These are phyloP conservation scores for Anneissia japonica DNA, from an alignment of 35 echinoderm and acorn worm species.

Conservation along the genomic window DNA sequence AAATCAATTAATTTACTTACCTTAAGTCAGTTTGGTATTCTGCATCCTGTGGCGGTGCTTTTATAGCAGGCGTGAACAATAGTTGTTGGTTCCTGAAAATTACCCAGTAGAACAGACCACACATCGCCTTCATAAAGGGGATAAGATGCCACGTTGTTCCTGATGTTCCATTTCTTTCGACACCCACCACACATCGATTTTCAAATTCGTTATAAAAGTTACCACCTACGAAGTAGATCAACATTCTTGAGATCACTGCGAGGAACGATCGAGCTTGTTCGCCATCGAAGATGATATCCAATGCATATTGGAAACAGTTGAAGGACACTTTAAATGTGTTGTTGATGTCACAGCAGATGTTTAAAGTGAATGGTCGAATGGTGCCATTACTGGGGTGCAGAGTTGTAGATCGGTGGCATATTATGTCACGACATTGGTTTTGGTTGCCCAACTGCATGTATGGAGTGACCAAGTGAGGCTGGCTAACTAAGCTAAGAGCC, in stretches of 20 bases:
- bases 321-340: background rate
- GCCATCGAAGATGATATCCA: background rate
- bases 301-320: background rate
- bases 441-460: too few species aligned
- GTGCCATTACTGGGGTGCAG: too few species aligned
- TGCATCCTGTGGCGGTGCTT: too few species aligned
- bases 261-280: background rate
- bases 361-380: too few species aligned
- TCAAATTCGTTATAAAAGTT: background rate
- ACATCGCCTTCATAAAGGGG: background rate
- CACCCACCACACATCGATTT: background rate
- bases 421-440: too few species aligned
- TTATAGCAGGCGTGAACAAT: background rate
- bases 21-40: too few species aligned
- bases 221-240: background rate
- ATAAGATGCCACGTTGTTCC: background rate
- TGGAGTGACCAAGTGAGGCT: too few species aligned
- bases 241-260: background rate
- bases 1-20: too few species aligned
- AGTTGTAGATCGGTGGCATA: too few species aligned
- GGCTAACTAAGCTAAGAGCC: too few species aligned
- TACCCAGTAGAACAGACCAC: background rate
- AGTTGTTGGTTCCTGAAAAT: background rate
- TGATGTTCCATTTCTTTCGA: background rate
- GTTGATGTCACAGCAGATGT: background rate